These are phyloP conservation scores for Matsumurasca onukii DNA, from an alignment of 1,140 invertebrate genomes.

Conservation along the genomic window DNA sequence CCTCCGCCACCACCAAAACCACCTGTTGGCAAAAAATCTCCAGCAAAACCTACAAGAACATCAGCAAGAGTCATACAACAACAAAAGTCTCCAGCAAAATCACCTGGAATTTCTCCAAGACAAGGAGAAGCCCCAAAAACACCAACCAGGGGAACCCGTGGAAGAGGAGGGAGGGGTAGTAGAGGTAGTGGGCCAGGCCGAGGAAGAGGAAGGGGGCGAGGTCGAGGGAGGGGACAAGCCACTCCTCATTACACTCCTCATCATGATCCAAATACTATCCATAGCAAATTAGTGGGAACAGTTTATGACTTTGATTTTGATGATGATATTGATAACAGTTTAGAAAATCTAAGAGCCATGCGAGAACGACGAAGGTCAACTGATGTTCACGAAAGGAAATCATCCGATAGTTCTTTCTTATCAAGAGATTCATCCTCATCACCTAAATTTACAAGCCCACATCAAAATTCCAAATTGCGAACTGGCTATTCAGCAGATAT, in stretches of 20 bases:
- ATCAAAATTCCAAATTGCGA: constrained; percentile 41
- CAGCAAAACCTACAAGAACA: constrained; percentile 63
- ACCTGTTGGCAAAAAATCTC: constrained; percentile 57
- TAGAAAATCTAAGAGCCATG: constrained; percentile 77
- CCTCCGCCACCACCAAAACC: constrained; percentile 33
- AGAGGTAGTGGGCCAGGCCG: constrained; percentile 55
- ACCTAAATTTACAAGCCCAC: constrained; percentile 55
- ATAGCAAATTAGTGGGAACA: constrained; percentile 78
- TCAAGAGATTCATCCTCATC: constrained; percentile 58
- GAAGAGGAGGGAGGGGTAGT: constrained; percentile 53
- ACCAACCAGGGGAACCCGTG: constrained; percentile 42
- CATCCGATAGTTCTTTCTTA: constrained; percentile 53
- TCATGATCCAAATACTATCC: constrained; percentile 58
- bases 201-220: constrained; percentile 67
- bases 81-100: constrained; percentile 64
- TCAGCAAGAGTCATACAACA: constrained; percentile 60
- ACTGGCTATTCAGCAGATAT: constrained; percentile 45
- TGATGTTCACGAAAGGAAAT: constrained; percentile 65
- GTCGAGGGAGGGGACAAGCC: constrained; percentile 56
- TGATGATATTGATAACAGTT: constrained; percentile 73
- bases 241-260: constrained; percentile 44
- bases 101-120: constrained; percentile 73
- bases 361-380: constrained; percentile 76
- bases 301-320: constrained; percentile 86
- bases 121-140: constrained; percentile 46